Percentiles rank a stretch among this genome's conserved stretches.
Conservation (phyloP, 2,797 vertebrate species). For the Anguilla anguilla region DNA sequence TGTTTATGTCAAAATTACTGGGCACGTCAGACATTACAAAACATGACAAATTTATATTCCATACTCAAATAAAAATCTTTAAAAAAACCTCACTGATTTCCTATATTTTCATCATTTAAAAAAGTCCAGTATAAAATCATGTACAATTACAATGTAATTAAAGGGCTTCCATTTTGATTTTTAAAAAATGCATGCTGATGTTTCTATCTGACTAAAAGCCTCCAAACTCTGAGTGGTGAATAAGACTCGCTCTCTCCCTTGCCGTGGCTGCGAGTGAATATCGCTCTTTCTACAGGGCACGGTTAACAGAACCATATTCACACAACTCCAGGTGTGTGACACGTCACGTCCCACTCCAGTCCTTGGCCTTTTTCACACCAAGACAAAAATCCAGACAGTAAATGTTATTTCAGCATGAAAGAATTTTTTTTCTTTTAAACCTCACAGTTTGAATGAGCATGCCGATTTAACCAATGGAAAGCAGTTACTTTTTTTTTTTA, state of each 20-base stretch:
- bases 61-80: constrained; percentile 44
- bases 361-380: constrained; percentile 43
- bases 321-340: constrained; percentile 85
- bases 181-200: constrained; percentile 72
- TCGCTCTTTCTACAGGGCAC: constrained; percentile 78
- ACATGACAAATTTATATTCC: constrained; percentile 51
- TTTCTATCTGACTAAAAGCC: constrained; percentile 48
- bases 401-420: constrained; percentile 22
- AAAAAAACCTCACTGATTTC: constrained; percentile 49
- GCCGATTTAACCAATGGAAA: constrained; percentile 67
- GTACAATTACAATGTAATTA: constrained; percentile 86
- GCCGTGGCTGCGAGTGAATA: constrained; percentile 74
- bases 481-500: constrained; percentile 67
- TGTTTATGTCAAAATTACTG: neutral
- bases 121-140: constrained; percentile 71
- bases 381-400: constrained; percentile 47
- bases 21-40: constrained; percentile 35
- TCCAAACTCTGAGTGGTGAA: constrained; percentile 61
- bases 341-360: constrained; percentile 88
- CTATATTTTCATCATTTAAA: constrained; percentile 64
- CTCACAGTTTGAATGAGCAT: constrained; percentile 56
- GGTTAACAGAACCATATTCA: constrained; percentile 44
- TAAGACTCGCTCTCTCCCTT: constrained; percentile 58
- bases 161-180: constrained; percentile 81
- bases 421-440: constrained; percentile 61